A percentile compares a stretch with the other conserved stretches of the same genome.
Evolutionary conservation across 2,888 invertebrate genomes (phyloP).

Genomic region (Aspidapion aeneum): DNA sequence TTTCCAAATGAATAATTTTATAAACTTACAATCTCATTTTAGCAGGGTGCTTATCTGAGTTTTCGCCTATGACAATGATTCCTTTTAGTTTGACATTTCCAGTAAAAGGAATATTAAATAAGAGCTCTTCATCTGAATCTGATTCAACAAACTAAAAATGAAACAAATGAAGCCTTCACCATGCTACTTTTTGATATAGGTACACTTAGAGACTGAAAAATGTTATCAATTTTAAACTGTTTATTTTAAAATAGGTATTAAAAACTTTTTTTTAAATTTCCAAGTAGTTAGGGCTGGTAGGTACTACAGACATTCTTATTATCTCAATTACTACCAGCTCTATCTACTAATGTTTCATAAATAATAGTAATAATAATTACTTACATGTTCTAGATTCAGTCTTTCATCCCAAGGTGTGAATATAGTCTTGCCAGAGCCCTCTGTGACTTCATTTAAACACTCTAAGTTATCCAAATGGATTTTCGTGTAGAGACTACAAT

Average conservation of each 20-base stretch:
- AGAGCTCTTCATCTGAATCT: conserved; percentile 92
- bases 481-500: conserved; percentile 82
- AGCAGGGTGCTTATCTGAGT: conserved; percentile 80
- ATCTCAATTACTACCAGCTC: too few relatives aligned
- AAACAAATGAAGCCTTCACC: conserved; percentile 1
- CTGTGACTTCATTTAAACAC: conserved; percentile 85
- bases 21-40: conserved; percentile 83
- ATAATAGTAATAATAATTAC: too few relatives aligned
- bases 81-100: conserved; percentile 95
- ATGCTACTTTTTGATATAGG: not conserved
- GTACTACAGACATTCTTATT: too few relatives aligned
- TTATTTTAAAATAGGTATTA: not conserved
- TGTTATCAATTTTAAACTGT: not conserved
- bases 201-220: not conserved
- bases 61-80: conserved; percentile 86
- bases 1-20: too few relatives aligned
- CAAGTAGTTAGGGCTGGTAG: too few relatives aligned
- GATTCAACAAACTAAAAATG: conserved; percentile 82
- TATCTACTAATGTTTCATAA: too few relatives aligned
- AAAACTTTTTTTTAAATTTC: too few relatives aligned
- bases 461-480: conserved; percentile 84
- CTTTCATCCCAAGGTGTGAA: conserved; percentile 92
- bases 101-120: conserved; percentile 96
- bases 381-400: conserved; percentile 69
- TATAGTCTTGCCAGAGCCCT: conserved; percentile 83